Evolutionary conservation across 2,888 invertebrate genomes (phyloP).

Genomic region (Stenchaetothrips biformis): DNA sequence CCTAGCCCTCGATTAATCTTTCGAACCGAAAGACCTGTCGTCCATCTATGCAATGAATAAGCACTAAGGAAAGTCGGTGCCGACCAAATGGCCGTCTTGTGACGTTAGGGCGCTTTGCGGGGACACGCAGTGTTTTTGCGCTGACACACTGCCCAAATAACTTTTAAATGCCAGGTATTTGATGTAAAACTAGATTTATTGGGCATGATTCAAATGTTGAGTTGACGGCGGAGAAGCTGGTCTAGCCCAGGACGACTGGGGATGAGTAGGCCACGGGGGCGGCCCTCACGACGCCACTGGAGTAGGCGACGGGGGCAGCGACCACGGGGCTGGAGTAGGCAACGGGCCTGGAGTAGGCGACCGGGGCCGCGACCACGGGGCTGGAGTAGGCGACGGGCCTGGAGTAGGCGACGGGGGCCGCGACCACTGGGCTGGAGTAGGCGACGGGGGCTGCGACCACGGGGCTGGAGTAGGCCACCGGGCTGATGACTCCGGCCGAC

Average conservation of each 20-base stretch:
- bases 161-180: too few species aligned
- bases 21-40: too few species aligned
- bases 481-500: neutral
- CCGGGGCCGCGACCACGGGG: neutral
- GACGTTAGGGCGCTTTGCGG: too few species aligned
- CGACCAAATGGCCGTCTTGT: too few species aligned
- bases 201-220: neutral
- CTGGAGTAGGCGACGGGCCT: neutral
- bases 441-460: neutral
- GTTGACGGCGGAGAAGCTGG: neutral
- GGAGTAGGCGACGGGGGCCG: neutral
- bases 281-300: neutral
- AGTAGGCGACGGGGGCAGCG: neutral
- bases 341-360: neutral
- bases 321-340: conserved; percentile 6
- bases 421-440: conserved; percentile 9
- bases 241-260: neutral
- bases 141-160: too few species aligned
- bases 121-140: too few species aligned
- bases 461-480: neutral
- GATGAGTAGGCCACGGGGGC: neutral
- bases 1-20: too few species aligned
- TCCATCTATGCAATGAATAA: too few species aligned
- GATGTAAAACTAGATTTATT: neutral
- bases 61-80: too few species aligned